phyloP scores from a whole-genome alignment of 2,888 invertebrate genomes.

The Ceratothoa steindachneri region DNA sequence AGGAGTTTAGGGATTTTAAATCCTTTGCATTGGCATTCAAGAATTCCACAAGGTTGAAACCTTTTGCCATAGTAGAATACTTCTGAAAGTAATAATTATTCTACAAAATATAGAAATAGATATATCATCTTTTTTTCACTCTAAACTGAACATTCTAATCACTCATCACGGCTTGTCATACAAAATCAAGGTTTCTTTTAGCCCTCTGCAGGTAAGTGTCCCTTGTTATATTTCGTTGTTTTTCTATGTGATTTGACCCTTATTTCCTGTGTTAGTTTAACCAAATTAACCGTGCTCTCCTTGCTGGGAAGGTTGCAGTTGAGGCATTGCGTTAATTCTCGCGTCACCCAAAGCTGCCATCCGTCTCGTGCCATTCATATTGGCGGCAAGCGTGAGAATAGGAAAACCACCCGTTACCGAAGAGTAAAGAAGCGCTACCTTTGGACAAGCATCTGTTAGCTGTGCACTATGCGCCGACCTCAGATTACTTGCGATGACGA shows the following conservation, averaged over 20 bases:
- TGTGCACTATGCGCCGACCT: background rate
- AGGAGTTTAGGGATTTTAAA: no score
- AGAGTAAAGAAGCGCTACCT: background rate
- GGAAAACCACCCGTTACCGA: background rate
- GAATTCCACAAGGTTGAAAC: no score
- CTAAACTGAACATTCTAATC: background rate
- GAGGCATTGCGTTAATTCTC: background rate
- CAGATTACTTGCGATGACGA: background rate
- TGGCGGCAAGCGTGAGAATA: background rate
- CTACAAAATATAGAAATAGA: background rate
- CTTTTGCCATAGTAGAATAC: no score
- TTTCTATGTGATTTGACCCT: no score
- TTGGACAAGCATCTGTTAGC: background rate
- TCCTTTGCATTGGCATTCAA: no score
- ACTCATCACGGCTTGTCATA: constrained; percentile 13
- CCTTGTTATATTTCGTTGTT: background rate
- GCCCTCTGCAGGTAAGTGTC: background rate
- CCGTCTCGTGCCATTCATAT: background rate
- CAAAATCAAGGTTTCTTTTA: background rate
- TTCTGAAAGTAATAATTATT: background rate
- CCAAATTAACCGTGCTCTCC: no score
- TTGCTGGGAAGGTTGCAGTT: background rate
- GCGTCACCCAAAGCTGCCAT: background rate
- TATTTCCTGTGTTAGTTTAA: no score
- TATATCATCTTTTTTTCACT: background rate